Evolutionary conservation across 2,113 vertebrate genomes (phyloP).

Genomic region (Fulmarus glacialis): DNA sequence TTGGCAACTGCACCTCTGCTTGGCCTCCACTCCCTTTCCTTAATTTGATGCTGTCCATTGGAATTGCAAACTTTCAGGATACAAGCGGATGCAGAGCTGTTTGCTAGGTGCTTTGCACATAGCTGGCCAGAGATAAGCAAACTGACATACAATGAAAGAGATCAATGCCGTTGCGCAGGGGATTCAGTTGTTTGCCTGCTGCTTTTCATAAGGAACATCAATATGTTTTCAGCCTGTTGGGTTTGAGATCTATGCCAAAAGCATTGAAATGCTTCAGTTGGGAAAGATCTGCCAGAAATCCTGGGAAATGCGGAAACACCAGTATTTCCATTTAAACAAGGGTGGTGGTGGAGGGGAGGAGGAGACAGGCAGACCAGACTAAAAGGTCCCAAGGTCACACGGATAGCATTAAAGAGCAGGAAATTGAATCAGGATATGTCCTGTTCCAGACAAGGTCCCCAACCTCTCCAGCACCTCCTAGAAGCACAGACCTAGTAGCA

Average conservation of each 20-base stretch:
- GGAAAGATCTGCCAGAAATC: slow-evolving; percentile 25
- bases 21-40: slow-evolving; percentile 51
- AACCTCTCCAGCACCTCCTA: background rate
- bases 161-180: background rate
- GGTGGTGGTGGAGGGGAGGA: background rate
- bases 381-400: slow-evolving; percentile 24
- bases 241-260: background rate
- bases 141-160: background rate
- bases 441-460: background rate
- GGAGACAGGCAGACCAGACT: background rate
- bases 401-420: slow-evolving; percentile 6
- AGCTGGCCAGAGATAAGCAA: background rate
- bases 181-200: background rate
- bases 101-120: background rate
- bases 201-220: background rate
- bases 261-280: background rate
- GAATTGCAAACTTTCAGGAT: background rate
- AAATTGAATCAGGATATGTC: background rate
- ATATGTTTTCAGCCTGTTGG: slow-evolving; percentile 45
- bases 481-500: background rate
- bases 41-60: background rate
- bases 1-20: slow-evolving; percentile 19
- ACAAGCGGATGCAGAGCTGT: background rate
- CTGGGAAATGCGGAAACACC: slow-evolving; percentile 59
- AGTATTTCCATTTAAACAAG: slow-evolving; percentile 2